Conservation (phyloP, 1,140 invertebrate species). For the Battus philenor region DNA sequence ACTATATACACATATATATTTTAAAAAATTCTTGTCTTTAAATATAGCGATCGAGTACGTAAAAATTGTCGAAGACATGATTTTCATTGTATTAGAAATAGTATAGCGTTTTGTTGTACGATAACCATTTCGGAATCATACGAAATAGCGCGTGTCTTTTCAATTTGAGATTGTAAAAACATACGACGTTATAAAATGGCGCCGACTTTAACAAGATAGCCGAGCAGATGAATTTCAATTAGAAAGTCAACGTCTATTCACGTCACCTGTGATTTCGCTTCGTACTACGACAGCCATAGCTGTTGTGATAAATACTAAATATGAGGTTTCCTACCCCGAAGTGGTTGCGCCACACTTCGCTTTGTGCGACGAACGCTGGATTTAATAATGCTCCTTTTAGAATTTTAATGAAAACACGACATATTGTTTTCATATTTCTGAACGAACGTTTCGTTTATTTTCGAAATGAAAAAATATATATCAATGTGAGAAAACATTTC, state of each 20-base stretch:
- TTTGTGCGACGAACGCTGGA: not conserved
- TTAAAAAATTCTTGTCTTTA: too few relatives aligned
- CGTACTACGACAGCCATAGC: not conserved
- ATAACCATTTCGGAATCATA: too few relatives aligned
- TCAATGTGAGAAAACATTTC: too few relatives aligned
- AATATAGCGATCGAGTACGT: too few relatives aligned
- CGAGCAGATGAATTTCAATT: conserved; percentile 29
- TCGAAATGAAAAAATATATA: too few relatives aligned
- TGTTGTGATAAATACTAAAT: conserved; percentile 13
- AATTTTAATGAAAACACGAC: not conserved
- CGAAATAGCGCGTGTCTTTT: too few relatives aligned
- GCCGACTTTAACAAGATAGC: conserved; percentile 19
- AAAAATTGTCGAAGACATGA: too few relatives aligned
- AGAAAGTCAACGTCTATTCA: conserved; percentile 31
- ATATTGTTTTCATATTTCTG: not conserved
- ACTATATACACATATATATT: too few relatives aligned
- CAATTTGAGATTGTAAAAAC: too few relatives aligned
- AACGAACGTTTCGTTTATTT: not conserved
- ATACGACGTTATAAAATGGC: too few relatives aligned
- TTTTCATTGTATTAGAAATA: too few relatives aligned
- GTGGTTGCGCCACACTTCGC: conserved; percentile 4
- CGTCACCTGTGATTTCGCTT: conserved; percentile 16
- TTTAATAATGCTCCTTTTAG: conserved; percentile 11
- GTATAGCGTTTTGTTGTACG: too few relatives aligned
- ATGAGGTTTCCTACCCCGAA: conserved; percentile 7